Evolutionary conservation across 2,888 invertebrate genomes (phyloP), one percentile per base, ranked within the genome.

Genomic region (Stegana nigrithorax): DNA sequence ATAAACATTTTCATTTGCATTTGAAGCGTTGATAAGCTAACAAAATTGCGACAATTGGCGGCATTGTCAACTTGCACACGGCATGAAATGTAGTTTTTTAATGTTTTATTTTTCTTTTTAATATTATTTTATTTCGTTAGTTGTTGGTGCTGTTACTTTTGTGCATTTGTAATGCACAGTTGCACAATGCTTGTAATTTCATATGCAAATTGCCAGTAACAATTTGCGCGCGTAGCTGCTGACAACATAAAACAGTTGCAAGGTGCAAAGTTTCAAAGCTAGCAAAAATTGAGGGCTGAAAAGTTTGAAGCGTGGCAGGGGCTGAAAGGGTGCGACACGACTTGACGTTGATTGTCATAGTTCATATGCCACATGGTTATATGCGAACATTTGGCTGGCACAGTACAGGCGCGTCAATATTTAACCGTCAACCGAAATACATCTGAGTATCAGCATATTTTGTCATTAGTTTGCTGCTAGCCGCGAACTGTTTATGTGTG

Each of bases 111-210:
- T n/a, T n/a, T n/a, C n/a, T n/a, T n/a, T n/a, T n/a, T n/a, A n/a
- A n/a, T n/a, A n/a, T n/a, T n/a, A n/a, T n/a, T n/a, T n/a, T n/a
- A n/a, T n/a, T n/a, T n/a, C n/a, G n/a, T n/a, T n/a, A n/a, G n/a
- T n/a, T n/a, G n/a, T n/a, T n/a, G n/a, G n/a, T n/a, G 10, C 39
- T 39, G 39, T 12, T 23, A 2, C 32, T 8, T 21, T 32, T 53
- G 53, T 32, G 17, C 19, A 4, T 23, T 23, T 47, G 47, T 2
- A 47, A 67, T 59, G 71, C 67, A 59, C 72, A 62, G 70, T 73
- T 68, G 70, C 73, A 80, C 80, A 75, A 80, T 78, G 70, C 70
- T 67, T 68, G 75, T 78, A 80, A 80, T 80, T 80, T 78, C 73
- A 78, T 78, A 75, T 75, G 80, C 70, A 75, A 75, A 75, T 75